Base-by-base conservation (phyloP, 1,140 invertebrate species). In the Scaptodrosophila lebanonensis region DNA sequence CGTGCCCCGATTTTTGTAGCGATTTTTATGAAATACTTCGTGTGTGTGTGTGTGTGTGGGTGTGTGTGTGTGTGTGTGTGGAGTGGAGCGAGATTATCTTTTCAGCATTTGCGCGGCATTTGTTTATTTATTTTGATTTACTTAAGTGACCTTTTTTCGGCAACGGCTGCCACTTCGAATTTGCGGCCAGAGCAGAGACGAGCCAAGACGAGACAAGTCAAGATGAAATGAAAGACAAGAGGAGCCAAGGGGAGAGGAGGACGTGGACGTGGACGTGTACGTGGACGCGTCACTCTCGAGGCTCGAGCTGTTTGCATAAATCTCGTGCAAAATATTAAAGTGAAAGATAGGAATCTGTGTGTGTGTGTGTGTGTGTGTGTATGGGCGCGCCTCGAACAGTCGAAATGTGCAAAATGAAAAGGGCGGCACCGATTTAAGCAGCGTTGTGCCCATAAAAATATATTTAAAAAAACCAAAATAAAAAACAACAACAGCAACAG, bases 301-400 rank as follows among this genome's bases (percentile, higher is more conserved):
- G n/a, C n/a, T n/a, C n/a, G n/a, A n/a, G n/a, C n/a, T 15, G 27
- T 27, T 48, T 58, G 49, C 60, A 68, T 72, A 66, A 65, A 68
- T 73, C 60, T 64, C 53, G n/a, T n/a, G n/a, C n/a, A n/a, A 79
- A 72, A 77, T 76, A 73, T 79, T 82, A 40, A 64, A 71, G 57
- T 58, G 53, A 67, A 49, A 79, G 73, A 77, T 77, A 65, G 59
- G 82, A 68, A 77, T 77, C 73, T 53, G 50, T 18, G 33, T 42
- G 15, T 25, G 20, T n/a, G 12, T 12, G 11, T 2, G 6, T 27
- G 1, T 27, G n/a, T 20, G 22, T 30, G 13, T 5, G 25, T 5
- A 16, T 17, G 15, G 51, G 44, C 73, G 57, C 63, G 51, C 63
- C 64, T 57, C 12, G 22, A 25, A 25, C 22, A 25, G 8, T 25